Evolutionary conservation across 2,797 vertebrate genomes (phyloP), one percentile per base, ranked within the genome.

Genomic region (Labroides dimidiatus): DNA sequence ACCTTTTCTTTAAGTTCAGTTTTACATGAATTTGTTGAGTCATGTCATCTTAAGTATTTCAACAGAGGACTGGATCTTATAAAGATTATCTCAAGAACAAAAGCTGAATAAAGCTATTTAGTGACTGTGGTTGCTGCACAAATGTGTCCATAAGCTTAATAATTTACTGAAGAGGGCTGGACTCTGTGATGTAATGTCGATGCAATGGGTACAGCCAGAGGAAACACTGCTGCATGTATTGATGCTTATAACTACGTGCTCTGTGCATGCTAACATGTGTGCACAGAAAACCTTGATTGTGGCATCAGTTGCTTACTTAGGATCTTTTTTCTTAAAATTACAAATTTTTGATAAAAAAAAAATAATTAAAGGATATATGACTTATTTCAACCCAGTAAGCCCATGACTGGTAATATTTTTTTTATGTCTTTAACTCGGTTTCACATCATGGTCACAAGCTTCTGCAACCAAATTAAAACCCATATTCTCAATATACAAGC

Each of bases 101-200:
- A 69, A 62, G 8, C 21, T 21, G 4, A 82, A 78, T 78, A 81
- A 85, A 86, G 14, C 27, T 52, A 42, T 50, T 50, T 77, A 69
- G 47, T 2, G n/a, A 66, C 48, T 8, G 42, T 68, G 37, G 67
- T 60, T 66, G 30, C 27, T 33, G 43, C 24, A 67, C 16, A 78
- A 41, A 62, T 44, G 47, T 74, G 45, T 75, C 53, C 43, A 33
- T 45, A 61, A 30, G 16, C 7, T 71, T 37, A 78, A 71, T 65
- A 57, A 64, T 77, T 75, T 30, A 81, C 36, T 15, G 17, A 23
- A 60, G n/a, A 21, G 7, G 7, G 19, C 30, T 58, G 17, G 27
- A 11, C 11, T 19, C 3, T n/a, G 10, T 37, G 76, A 89, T 89
- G 81, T 59, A 86, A 87, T 67, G 42, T 37, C 17, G 45, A 30